These are phyloP conservation scores for Biston betularia DNA, from an alignment of 2,888 invertebrate species.

Conservation along the genomic window DNA sequence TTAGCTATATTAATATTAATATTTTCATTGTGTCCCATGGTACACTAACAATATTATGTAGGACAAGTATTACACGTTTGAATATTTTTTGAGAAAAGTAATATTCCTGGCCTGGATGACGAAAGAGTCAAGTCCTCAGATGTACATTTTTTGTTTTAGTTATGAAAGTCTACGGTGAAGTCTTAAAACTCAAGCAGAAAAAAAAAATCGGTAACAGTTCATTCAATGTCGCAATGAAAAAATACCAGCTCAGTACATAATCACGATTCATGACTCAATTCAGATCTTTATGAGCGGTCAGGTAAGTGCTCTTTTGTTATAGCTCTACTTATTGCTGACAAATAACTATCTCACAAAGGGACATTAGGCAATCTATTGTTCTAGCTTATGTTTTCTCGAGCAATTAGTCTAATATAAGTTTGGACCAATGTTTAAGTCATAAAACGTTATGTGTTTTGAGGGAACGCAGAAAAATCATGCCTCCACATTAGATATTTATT, in stretches of 20 bases:
- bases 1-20: too few relatives aligned
- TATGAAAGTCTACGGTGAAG: neutral
- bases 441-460: neutral
- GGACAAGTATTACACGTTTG: too few relatives aligned
- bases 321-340: conserved; percentile 23
- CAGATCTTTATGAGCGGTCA: conserved; percentile 24
- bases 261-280: conserved; percentile 31
- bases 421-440: neutral
- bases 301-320: conserved; percentile 33
- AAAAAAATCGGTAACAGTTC: neutral
- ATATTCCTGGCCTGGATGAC: too few relatives aligned
- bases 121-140: too few relatives aligned
- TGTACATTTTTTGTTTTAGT: too few relatives aligned
- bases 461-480: too few relatives aligned
- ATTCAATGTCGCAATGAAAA: conserved; percentile 10
- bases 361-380: conserved; percentile 23
- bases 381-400: neutral
- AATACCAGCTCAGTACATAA: conserved; percentile 17
- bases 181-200: neutral
- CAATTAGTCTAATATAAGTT: conserved; percentile 6
- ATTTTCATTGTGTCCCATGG: too few relatives aligned
- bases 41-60: too few relatives aligned
- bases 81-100: too few relatives aligned
- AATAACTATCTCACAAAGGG: conserved; percentile 17
- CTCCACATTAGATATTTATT: too few relatives aligned